These are phyloP conservation scores for Oceanodroma tethys DNA, from an alignment of 2,113 vertebrate genomes.

Conservation along the genomic window DNA sequence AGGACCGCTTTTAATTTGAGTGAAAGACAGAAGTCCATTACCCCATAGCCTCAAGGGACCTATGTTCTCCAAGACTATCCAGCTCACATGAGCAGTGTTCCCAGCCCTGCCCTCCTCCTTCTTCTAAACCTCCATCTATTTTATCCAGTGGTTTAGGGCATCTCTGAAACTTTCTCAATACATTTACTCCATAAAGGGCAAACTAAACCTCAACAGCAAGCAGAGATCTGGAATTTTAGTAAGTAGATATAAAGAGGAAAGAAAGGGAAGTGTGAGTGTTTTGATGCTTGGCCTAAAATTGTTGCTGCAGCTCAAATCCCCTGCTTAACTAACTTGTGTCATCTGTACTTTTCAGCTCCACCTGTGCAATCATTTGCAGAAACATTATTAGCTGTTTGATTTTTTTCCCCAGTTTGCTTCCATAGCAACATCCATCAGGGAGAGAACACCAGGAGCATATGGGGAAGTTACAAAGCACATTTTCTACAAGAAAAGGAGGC, in stretches of 20 bases:
- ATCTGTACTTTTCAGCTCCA: constrained; percentile 52
- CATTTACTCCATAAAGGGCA: not conserved
- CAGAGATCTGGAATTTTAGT: not conserved
- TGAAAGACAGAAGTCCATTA: not conserved
- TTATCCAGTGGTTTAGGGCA: not conserved
- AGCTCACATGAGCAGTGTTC: not conserved
- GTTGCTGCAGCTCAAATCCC: not conserved
- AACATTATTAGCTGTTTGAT: constrained; percentile 57
- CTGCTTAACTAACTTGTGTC: constrained; percentile 44
- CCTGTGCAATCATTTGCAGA: constrained; percentile 62
- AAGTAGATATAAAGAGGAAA: not conserved
- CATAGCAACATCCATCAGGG: constrained; percentile 69
- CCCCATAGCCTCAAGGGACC: not conserved
- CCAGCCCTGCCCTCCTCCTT: not conserved
- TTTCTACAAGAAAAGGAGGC: constrained; percentile 60
- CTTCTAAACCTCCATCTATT: not conserved
- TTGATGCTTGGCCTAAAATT: not conserved
- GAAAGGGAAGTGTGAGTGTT: not conserved
- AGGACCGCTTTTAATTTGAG: not conserved
- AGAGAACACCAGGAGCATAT: constrained; percentile 57
- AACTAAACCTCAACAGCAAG: not conserved
- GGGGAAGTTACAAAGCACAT: constrained; percentile 53
- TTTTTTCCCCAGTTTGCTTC: constrained; percentile 54
- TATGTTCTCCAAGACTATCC: not conserved
- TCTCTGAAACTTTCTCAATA: not conserved